Evolutionary conservation across 2,888 invertebrate species (phyloP), one percentile per base, ranked within the genome.

Genomic region (Eupeodes luniger): DNA sequence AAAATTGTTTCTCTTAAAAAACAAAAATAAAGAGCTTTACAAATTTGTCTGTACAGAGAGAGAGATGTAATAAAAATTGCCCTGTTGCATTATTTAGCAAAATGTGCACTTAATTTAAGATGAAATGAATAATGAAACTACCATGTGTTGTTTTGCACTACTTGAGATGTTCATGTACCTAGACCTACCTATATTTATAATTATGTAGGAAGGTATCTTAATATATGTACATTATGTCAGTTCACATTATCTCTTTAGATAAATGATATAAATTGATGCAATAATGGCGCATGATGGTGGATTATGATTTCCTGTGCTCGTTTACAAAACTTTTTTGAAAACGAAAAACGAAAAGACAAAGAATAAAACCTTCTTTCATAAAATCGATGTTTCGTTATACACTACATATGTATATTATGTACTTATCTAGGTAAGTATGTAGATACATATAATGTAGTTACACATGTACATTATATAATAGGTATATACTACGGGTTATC

Each of bases 31-130:
- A 64, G 57, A 27, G 57, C 4, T 16, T 16, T n/a, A 14, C 6
- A 7, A 3, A 27, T 27, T 27, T 27, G 1, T 2, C 2, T 27
- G 2, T 2, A 27, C 2, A 27, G 27, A 27, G 40, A 40, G 5
- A 40, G 4, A 40, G 5, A 40, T 40, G 40, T 40, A 5, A 40
- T 40, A 40, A 2, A 40, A 40, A 40, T 40, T 77, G 85, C 85
- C 81, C 85, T 85, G 85, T 85, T 85, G 85, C 85, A 81, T 81
- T 85, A 81, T 72, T 85, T 85, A 77, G 44, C 40, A 12, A 66
- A 80, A 76, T 67, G 59, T 34, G 57, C 44, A n/a, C 49, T 49
- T 51, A 51, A 67, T 40, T 57, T 16, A 61, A 69, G 69, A 75
- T 49, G 36, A 27, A 27, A 27, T 27, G 27, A 27, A 27, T 27